Percentiles rank a stretch among this genome's conserved stretches.
Evolutionary conservation across 1,140 invertebrate species (phyloP).

Genomic region (Laodelphax striatellus): DNA sequence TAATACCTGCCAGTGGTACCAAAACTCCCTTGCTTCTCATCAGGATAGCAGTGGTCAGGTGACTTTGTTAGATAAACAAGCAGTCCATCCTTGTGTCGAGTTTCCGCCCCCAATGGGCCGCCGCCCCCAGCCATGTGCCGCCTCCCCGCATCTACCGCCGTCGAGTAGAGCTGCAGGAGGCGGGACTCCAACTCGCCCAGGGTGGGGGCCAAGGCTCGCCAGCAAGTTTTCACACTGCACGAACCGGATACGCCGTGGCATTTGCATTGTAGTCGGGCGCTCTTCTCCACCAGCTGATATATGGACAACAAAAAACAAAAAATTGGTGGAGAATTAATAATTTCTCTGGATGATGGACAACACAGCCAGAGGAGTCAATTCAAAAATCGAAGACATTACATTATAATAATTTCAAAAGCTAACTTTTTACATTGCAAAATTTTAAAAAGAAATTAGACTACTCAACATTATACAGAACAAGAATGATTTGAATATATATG

Average conservation of each 20-base stretch:
- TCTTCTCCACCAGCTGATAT: conserved; percentile 38
- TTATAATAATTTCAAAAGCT: too few relatives aligned
- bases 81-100: neutral
- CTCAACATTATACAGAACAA: too few relatives aligned
- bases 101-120: neutral
- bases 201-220: conserved; percentile 43
- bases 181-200: conserved; percentile 31
- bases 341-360: too few relatives aligned
- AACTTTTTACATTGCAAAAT: too few relatives aligned
- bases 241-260: conserved; percentile 57
- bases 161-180: conserved; percentile 33
- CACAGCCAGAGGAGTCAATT: too few relatives aligned
- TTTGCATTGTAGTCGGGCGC: conserved; percentile 47
- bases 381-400: too few relatives aligned
- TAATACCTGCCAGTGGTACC: conserved; percentile 48
- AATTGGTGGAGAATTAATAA: too few relatives aligned
- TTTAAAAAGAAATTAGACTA: too few relatives aligned
- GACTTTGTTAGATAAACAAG: conserved; percentile 53
- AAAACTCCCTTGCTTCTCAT: conserved; percentile 45
- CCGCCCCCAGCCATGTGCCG: conserved; percentile 6
- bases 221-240: conserved; percentile 52
- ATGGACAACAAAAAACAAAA: too few relatives aligned
- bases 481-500: too few relatives aligned
- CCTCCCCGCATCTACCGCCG: conserved; percentile 30
- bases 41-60: conserved; percentile 51